A percentile compares a stretch with the other conserved stretches of the same genome.
Evolutionary conservation across 2,113 vertebrate genomes (phyloP).

Genomic region (Pantherophis guttatus): DNA sequence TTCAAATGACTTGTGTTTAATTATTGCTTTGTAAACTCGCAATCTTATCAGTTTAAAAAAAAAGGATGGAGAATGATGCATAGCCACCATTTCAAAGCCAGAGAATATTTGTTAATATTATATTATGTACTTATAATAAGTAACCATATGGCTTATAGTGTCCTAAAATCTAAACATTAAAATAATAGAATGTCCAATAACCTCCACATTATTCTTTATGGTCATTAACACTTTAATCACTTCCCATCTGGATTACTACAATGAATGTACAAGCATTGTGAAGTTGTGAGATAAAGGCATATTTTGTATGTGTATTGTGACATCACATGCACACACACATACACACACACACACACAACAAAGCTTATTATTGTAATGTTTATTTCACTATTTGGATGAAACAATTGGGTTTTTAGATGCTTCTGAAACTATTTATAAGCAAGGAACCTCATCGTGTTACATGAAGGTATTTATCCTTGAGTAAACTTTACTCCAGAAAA

Average conservation of each 20-base stretch:
- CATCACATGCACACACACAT: neutral
- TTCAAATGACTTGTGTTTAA: neutral
- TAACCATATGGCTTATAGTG: neutral
- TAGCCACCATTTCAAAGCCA: neutral
- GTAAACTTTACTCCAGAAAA: neutral
- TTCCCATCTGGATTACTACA: neutral
- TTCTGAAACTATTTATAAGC: neutral
- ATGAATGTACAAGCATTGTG: neutral
- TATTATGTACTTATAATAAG: neutral
- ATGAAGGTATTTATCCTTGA: neutral
- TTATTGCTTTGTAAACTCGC: neutral
- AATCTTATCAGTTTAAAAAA: neutral
- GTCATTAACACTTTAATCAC: neutral
- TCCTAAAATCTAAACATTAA: neutral
- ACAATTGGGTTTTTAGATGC: neutral
- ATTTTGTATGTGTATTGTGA: neutral
- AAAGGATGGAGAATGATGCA: neutral
- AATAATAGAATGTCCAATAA: neutral
- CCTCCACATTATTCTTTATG: neutral
- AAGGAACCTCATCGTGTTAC: neutral
- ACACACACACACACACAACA: no score
- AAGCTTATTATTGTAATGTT: neutral
- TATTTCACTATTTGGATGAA: neutral
- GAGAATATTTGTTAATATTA: neutral
- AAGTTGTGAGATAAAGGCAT: neutral